Percentiles rank a stretch among this genome's conserved stretches.
Conservation (phyloP, 2,797 vertebrate genomes). For the Artibeus lituratus region DNA sequence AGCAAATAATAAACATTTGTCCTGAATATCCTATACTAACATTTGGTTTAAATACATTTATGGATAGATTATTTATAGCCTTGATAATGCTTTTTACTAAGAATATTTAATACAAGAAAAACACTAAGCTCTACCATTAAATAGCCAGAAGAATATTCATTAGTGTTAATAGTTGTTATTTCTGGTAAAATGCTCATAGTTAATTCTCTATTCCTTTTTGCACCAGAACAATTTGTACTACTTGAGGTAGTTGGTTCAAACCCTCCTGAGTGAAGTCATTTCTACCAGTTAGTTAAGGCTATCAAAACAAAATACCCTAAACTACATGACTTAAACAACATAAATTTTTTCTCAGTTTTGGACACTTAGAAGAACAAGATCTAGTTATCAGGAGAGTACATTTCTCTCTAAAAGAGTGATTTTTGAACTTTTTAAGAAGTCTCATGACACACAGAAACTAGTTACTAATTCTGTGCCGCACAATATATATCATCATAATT, state of each 20-base stretch:
- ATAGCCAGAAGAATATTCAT: not conserved
- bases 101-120: not conserved
- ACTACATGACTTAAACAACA: not conserved
- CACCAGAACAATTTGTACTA: not conserved
- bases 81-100: not conserved
- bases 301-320: not conserved
- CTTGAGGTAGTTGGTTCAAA: not conserved
- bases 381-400: not conserved
- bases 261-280: not conserved
- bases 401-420: not conserved
- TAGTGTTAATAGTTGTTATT: not conserved
- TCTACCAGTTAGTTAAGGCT: not conserved
- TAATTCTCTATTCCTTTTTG: not conserved
- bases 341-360: not conserved
- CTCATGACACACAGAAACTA: not conserved
- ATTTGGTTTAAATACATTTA: not conserved
- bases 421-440: not conserved
- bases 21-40: not conserved
- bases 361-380: not conserved
- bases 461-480: not conserved
- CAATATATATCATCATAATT: not conserved
- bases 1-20: not conserved
- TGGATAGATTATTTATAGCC: not conserved
- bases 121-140: not conserved
- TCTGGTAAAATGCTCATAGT: not conserved